A percentile compares a stretch with the other conserved stretches of the same genome.
Evolutionary conservation across 2,888 invertebrate genomes (phyloP).

Genomic region (Cataglyphis rosenhaueri): DNA sequence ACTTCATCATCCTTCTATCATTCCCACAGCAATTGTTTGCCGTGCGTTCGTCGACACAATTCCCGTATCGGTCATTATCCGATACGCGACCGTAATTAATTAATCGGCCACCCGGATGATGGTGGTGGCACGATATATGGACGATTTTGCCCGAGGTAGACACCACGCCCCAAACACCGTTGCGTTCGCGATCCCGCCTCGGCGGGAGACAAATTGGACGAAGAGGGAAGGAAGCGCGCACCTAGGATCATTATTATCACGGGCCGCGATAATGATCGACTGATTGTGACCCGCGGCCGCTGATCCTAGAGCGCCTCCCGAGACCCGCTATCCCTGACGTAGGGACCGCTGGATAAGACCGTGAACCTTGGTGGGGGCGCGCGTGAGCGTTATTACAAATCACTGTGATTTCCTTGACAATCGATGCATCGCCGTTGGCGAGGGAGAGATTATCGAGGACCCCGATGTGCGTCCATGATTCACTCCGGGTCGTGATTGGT

Average conservation of each 20-base stretch:
- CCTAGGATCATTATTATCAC: conserved; percentile 61
- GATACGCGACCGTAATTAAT: conserved; percentile 62
- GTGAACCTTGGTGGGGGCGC: conserved; percentile 64
- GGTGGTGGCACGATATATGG: conserved; percentile 36
- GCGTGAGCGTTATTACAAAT: conserved; percentile 66
- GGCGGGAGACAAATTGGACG: not conserved
- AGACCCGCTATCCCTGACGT: conserved; percentile 57
- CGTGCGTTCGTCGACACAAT: conserved; percentile 43
- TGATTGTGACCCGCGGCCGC: conserved; percentile 65
- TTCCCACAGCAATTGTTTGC: not conserved
- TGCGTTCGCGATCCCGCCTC: conserved; percentile 56
- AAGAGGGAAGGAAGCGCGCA: not conserved
- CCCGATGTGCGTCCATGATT: conserved; percentile 5
- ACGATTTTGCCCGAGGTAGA: conserved; percentile 26
- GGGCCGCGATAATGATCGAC: conserved; percentile 69
- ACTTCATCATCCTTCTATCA: not conserved
- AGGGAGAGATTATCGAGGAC: conserved; percentile 27
- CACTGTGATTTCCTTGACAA: conserved; percentile 60
- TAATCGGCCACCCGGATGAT: conserved; percentile 67
- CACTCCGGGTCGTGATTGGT: conserved; percentile 21
- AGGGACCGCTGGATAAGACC: conserved; percentile 58
- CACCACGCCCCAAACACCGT: conserved; percentile 62
- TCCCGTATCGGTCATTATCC: conserved; percentile 57
- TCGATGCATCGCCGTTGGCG: conserved; percentile 44
- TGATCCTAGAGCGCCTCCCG: conserved; percentile 56